A percentile compares a stretch with the other conserved stretches of the same genome.
phyloP scores from a whole-genome alignment of 2,797 vertebrate genomes.

The Alfaro cultratus region DNA sequence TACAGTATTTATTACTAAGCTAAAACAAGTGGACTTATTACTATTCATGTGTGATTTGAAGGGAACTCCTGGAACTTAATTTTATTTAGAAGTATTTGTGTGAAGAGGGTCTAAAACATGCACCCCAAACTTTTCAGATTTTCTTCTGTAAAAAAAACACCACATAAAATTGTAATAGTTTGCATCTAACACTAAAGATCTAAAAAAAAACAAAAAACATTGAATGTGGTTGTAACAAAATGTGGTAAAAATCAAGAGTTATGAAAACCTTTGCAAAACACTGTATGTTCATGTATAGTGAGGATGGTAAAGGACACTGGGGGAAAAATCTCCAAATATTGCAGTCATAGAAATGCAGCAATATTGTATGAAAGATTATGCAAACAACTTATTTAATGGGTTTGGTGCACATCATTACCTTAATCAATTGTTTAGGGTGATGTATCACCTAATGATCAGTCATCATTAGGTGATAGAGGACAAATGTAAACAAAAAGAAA shows the following conservation, averaged over 20 bases:
- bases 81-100: background rate
- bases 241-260: background rate
- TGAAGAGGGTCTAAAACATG: background rate
- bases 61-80: background rate
- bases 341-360: background rate
- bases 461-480: background rate
- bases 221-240: background rate
- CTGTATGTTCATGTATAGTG: background rate
- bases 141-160: background rate
- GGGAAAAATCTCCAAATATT: background rate
- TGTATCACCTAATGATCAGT: background rate
- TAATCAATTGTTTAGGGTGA: background rate
- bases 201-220: background rate
- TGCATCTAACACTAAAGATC: too few relatives aligned
- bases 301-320: background rate
- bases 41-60: background rate
- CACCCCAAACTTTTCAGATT: background rate
- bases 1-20: background rate
- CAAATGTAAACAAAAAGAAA: background rate
- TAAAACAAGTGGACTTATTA: background rate
- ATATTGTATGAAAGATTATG: background rate
- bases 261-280: background rate
- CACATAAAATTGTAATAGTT: too few relatives aligned
- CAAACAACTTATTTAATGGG: background rate
- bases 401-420: background rate